Conservation (phyloP, 2,797 vertebrate genomes). For the Platalea minor region DNA sequence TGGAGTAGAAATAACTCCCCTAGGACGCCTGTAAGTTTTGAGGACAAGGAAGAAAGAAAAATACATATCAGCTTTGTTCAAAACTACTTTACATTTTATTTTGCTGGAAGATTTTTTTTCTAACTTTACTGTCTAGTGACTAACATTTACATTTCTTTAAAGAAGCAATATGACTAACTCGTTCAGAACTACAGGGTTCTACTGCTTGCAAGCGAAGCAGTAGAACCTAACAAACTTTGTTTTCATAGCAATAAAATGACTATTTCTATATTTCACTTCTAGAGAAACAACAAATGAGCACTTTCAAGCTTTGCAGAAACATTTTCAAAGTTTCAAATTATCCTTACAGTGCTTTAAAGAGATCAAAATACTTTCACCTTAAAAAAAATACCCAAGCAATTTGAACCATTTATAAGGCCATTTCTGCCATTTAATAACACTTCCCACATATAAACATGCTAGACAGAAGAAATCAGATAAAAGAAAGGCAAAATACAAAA, state of each 20-base stretch:
- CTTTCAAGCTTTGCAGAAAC: not conserved
- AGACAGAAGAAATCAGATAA: not conserved
- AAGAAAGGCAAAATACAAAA: not conserved
- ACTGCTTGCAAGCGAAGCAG: not conserved
- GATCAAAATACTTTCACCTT: not conserved
- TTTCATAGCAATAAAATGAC: not conserved
- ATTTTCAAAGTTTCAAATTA: not conserved
- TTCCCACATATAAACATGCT: not conserved
- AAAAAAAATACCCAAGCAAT: not conserved
- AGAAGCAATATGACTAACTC: not conserved
- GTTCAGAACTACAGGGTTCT: not conserved
- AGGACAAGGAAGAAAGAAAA: conserved; percentile 16
- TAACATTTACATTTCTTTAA: not conserved
- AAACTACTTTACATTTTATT: not conserved
- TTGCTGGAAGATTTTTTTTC: not conserved
- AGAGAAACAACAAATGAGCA: not conserved
- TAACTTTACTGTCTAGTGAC: not conserved
- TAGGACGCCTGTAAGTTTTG: conserved; percentile 77
- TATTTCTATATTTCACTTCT: not conserved
- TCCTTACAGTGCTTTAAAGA: not conserved
- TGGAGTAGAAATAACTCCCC: conserved; percentile 93
- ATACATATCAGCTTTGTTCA: not conserved
- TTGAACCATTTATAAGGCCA: not conserved
- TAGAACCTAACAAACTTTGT: not conserved
- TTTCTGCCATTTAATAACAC: not conserved